Conservation (phyloP, 2,797 vertebrate species). For the Lutjanus campechanus region DNA sequence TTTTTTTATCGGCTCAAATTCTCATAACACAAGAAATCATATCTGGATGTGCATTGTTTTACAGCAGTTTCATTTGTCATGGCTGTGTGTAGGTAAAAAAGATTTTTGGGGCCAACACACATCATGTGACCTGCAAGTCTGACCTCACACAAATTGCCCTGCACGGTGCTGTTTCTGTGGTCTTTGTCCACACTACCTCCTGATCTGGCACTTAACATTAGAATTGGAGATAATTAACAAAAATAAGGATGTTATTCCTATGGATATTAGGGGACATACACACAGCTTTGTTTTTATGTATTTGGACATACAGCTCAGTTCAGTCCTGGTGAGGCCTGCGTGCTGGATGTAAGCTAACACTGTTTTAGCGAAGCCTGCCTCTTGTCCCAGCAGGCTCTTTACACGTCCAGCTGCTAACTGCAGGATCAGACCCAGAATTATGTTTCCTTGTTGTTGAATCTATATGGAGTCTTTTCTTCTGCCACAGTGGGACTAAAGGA, state of each 20-base stretch:
- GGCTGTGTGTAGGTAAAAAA: too few relatives aligned
- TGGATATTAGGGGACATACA: background rate
- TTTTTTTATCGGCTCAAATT: too few relatives aligned
- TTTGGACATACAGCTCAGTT: slow-evolving; percentile 1
- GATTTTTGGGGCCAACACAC: background rate
- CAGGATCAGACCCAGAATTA: slow-evolving; percentile 63
- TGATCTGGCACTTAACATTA: background rate
- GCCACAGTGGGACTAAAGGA: slow-evolving; percentile 78
- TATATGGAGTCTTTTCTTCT: slow-evolving; percentile 75
- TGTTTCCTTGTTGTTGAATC: slow-evolving; percentile 71
- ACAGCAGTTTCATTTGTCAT: too few relatives aligned
- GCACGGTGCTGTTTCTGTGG: background rate
- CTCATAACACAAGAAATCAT: too few relatives aligned
- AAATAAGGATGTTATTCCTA: background rate
- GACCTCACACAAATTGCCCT: too few relatives aligned
- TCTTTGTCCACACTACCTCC: background rate
- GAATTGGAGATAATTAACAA: background rate
- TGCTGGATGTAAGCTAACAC: slow-evolving; percentile 48
- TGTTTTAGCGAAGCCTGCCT: slow-evolving; percentile 39
- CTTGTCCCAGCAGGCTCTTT: slow-evolving; percentile 58
- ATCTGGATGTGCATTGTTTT: too few relatives aligned
- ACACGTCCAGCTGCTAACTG: slow-evolving; percentile 67
- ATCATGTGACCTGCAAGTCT: too few relatives aligned
- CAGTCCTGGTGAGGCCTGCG: slow-evolving; percentile 3
- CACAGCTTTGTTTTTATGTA: slow-evolving; percentile 3